phyloP scores from a whole-genome alignment of 2,797 vertebrate species.

The Adelosebastes latens region DNA sequence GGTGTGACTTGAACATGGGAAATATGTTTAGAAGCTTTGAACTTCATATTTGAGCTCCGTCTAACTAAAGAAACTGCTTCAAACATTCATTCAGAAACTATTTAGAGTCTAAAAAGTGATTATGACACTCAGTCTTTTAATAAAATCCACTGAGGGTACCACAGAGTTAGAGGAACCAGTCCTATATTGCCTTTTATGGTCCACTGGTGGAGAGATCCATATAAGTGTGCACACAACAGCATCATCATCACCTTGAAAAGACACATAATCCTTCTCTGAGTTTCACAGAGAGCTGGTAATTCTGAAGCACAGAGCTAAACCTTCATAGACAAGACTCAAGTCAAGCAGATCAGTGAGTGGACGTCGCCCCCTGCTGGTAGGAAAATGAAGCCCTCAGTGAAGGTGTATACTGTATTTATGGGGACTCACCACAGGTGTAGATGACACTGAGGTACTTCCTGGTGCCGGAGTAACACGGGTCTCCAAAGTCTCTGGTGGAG shows the following conservation, averaged over 20 bases:
- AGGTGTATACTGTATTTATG: too few species aligned
- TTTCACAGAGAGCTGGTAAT: background rate
- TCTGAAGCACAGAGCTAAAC: background rate
- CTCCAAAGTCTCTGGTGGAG: slow-evolving; percentile 89
- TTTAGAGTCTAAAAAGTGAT: background rate
- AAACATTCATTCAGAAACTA: background rate
- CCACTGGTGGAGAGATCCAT: background rate
- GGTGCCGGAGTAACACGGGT: slow-evolving; percentile 90
- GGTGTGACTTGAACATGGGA: background rate
- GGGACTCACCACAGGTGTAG: slow-evolving; percentile 90
- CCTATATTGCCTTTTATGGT: accelerated
- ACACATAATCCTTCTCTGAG: background rate
- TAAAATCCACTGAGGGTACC: background rate
- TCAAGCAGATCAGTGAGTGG: slow-evolving; percentile 29
- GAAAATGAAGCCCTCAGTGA: background rate
- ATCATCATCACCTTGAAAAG: background rate
- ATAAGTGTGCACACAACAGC: background rate
- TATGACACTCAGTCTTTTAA: background rate
- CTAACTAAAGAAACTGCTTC: background rate
- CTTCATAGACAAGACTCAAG: background rate
- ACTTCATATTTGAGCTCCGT: background rate
- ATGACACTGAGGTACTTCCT: slow-evolving; percentile 92
- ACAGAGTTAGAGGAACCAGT: too few species aligned
- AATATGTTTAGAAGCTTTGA: background rate
- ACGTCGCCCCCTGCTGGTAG: slow-evolving; percentile 70